Evolutionary conservation across 2,113 vertebrate species (phyloP).

Genomic region (Istiophorus platypterus): DNA sequence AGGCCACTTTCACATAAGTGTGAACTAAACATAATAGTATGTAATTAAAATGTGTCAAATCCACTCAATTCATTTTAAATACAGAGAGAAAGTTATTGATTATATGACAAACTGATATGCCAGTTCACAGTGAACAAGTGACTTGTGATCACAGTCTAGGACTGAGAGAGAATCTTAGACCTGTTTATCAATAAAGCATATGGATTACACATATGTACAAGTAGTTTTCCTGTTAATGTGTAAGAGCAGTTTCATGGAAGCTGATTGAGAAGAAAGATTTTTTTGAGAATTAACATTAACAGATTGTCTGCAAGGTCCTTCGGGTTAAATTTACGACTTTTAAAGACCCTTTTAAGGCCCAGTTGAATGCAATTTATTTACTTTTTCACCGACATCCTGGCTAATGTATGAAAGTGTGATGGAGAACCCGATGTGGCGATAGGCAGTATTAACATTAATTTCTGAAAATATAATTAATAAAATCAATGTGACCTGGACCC

Average conservation of each 20-base stretch:
- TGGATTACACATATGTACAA: neutral
- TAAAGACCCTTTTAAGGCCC: neutral
- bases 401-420: neutral
- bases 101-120: conserved; percentile 4
- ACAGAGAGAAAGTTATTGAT: conserved; percentile 20
- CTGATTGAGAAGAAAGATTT: neutral
- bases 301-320: neutral
- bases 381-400: neutral
- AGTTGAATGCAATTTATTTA: neutral
- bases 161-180: neutral
- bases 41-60: conserved; percentile 18
- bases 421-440: neutral
- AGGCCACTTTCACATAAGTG: neutral
- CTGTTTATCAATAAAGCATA: neutral
- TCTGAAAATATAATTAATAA: neutral
- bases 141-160: neutral
- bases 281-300: neutral
- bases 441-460: neutral
- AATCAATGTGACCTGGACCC: neutral
- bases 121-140: conserved; percentile 13
- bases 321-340: neutral
- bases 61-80: neutral
- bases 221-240: neutral
- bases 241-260: neutral
- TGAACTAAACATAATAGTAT: neutral